A percentile compares a stretch with the other conserved stretches of the same genome.
Conservation (phyloP, 2,797 vertebrate species). For the Synaphobranchus kaupii region DNA sequence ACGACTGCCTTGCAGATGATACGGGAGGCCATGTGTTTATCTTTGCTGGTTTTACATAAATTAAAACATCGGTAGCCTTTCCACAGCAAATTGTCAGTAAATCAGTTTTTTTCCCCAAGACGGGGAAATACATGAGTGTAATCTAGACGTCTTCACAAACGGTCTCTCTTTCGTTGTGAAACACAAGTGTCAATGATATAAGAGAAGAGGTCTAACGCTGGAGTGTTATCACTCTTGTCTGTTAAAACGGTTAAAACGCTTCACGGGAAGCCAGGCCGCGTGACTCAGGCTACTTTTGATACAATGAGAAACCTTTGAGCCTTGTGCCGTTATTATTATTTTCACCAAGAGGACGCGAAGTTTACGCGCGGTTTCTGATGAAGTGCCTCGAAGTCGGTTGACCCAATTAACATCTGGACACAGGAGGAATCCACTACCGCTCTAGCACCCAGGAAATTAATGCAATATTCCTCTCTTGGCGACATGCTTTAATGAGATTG, state of each 20-base stretch:
- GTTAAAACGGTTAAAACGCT: not conserved
- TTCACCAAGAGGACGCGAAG: not conserved
- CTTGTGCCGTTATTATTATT: not conserved
- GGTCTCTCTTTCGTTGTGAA: not conserved
- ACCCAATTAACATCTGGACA: not conserved
- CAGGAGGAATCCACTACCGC: not conserved
- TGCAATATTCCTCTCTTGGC: not conserved
- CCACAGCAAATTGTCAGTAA: not conserved
- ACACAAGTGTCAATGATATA: not conserved
- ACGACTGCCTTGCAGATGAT: constrained; percentile 30
- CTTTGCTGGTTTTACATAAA: constrained; percentile 34
- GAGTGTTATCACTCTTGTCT: not conserved
- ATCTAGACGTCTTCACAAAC: not conserved
- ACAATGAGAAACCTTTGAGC: not conserved
- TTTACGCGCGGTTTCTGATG: not conserved
- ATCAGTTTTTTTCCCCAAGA: not conserved
- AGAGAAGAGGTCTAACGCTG: not conserved
- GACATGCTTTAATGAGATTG: constrained; percentile 33
- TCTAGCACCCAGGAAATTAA: not conserved
- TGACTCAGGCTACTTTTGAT: not conserved
- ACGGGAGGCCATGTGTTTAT: constrained; percentile 29
- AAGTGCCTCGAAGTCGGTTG: not conserved
- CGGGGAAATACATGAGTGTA: not conserved
- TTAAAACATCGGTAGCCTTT: constrained; percentile 1
- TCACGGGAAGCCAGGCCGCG: not conserved